Base-by-base conservation (phyloP, 2,113 vertebrate genomes). In the Atlantisia rogersi region DNA sequence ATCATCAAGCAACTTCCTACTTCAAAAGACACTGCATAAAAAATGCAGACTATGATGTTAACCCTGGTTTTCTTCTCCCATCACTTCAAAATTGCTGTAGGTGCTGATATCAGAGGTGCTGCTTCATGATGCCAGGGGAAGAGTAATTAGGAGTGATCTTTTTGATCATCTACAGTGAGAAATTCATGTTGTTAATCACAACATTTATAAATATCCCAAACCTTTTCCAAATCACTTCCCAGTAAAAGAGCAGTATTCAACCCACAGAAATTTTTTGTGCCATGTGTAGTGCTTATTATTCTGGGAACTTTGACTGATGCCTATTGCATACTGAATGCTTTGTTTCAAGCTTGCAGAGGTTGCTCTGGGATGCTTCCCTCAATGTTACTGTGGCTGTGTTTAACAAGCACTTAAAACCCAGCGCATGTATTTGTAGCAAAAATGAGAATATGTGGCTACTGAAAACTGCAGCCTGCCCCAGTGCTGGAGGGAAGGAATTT, bases 201-300 rank as follows among this genome's bases (percentile, higher is more conserved):
- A 91, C 1, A 48, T 76, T 79, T 92, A 91, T 74, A 82, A 92
- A 86, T 58, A 90, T 70, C 5, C 17, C 35, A 87, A 65, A 25
- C 5, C 26, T 83, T 89, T 86, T 86, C 56, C 29, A 86, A 17
- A 56, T 94, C 40, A 32, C n/a, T 92, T 95, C 67, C 82, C 64
- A 37, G 31, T 85, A 35, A 91, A 92, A 91, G 77, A 37, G 24
- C 80, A 80, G 40, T 55, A 86, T 76, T 94, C 64, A 87, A 87
- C 62, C 32, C 86, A 94, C 83, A 97, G 53, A 91, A 88, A 70
- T 92, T 50, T 40, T 94, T 92, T 93, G 55, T 93, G 44, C 71
- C 14, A 11, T 86, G 71, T 63, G 29, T 29, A 81, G 55, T 65
- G 42, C 40, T 79, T 37, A 35, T 93, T 91, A 65, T 87, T 92